These are phyloP conservation scores for Zapus hudsonius DNA, from an alignment of 2,113 vertebrate species.

Conservation along the genomic window DNA sequence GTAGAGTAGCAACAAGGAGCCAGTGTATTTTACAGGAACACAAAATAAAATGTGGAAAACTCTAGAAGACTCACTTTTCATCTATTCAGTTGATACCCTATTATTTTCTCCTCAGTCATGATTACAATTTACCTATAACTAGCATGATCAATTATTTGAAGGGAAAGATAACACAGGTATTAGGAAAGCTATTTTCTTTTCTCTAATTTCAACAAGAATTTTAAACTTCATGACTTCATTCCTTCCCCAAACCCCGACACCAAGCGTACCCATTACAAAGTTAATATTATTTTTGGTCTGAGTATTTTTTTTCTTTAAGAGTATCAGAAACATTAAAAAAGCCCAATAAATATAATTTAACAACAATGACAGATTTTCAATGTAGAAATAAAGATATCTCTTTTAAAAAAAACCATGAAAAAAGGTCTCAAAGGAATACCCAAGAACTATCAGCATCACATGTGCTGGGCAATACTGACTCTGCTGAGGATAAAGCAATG, in stretches of 20 bases:
- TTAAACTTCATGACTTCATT: background rate
- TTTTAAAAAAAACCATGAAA: background rate
- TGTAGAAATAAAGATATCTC: background rate
- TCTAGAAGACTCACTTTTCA: background rate
- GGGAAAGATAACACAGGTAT: background rate
- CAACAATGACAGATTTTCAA: no score
- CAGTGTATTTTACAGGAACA: background rate
- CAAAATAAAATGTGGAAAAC: constrained; percentile 20
- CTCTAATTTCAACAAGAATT: constrained; percentile 20
- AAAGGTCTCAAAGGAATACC: constrained; percentile 14
- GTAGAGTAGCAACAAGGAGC: background rate
- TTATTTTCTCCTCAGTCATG: background rate
- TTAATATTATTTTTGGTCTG: constrained; percentile 3
- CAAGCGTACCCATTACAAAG: background rate
- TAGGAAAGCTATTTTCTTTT: constrained; percentile 36
- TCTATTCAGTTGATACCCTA: background rate
- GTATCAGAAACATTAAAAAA: constrained; percentile 47
- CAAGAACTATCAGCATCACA: background rate
- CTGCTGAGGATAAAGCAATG: background rate
- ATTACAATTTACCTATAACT: background rate
- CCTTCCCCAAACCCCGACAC: background rate
- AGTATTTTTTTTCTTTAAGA: background rate
- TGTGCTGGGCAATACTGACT: background rate
- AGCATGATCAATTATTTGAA: background rate
- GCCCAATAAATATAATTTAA: no score